phyloP scores from a whole-genome alignment of 2,113 vertebrate genomes.

The Indicator indicator region DNA sequence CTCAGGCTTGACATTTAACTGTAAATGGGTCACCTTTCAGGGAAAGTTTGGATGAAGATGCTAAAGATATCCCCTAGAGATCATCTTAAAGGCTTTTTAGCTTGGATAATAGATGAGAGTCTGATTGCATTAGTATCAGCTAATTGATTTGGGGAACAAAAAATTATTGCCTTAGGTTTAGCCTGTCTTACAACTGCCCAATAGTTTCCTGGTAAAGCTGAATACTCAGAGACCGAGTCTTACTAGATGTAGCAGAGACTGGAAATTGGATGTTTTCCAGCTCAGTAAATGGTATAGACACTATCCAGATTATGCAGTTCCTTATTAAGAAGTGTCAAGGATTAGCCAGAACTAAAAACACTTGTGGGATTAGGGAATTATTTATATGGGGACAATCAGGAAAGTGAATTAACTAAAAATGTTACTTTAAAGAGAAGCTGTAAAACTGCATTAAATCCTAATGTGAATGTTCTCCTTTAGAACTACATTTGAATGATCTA shows the following conservation, averaged over 20 bases:
- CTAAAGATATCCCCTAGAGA: slow-evolving; percentile 28
- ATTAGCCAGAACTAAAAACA: slow-evolving; percentile 57
- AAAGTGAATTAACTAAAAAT: slow-evolving; percentile 59
- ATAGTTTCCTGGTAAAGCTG: not conserved
- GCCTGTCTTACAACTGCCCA: not conserved
- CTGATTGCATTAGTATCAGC: slow-evolving; percentile 6
- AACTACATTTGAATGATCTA: slow-evolving; percentile 57
- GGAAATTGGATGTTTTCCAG: slow-evolving; percentile 38
- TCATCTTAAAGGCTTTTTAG: slow-evolving; percentile 41
- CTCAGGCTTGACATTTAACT: not conserved
- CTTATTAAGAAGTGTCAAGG: slow-evolving; percentile 51
- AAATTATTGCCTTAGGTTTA: not conserved
- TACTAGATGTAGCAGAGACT: not conserved
- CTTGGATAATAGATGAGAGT: not conserved
- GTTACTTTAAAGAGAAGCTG: slow-evolving; percentile 60
- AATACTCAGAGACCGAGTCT: not conserved
- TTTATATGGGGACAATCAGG: slow-evolving; percentile 53
- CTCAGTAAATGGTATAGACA: not conserved
- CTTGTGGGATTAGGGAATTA: slow-evolving; percentile 57
- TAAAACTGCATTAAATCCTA: slow-evolving; percentile 59
- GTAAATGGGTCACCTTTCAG: not conserved
- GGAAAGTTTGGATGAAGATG: slow-evolving; percentile 28
- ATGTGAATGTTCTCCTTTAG: slow-evolving; percentile 52
- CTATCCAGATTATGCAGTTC: slow-evolving; percentile 46
- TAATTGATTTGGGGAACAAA: slow-evolving; percentile 36